phyloP scores from a whole-genome alignment of 2,888 invertebrate species.

The Seladonia tumulorum region DNA sequence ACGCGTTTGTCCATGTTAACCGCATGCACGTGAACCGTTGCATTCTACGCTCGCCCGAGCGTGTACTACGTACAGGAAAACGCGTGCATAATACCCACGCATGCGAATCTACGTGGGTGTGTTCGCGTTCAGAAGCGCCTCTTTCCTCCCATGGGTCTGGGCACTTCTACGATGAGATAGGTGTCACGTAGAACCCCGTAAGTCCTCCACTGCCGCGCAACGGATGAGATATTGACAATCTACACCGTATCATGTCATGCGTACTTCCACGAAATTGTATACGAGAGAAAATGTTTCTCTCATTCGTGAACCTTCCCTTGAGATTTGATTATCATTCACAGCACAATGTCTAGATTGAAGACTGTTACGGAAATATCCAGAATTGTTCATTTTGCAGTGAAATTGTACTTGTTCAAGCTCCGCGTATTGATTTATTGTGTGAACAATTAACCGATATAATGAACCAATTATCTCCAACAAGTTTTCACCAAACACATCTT shows the following conservation, averaged over 20 bases:
- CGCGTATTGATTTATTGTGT: neutral
- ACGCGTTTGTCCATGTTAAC: conserved; percentile 26
- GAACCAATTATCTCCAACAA: too few relatives aligned
- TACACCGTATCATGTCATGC: neutral
- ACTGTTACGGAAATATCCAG: neutral
- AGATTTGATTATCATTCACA: neutral
- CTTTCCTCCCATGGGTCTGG: neutral
- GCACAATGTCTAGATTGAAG: neutral
- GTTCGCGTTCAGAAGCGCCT: conserved; percentile 26
- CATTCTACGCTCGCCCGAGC: conserved; percentile 38
- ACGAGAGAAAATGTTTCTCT: neutral
- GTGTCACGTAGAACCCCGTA: neutral
- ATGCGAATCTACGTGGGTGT: conserved; percentile 59
- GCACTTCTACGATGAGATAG: neutral
- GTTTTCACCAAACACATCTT: too few relatives aligned
- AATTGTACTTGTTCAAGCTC: neutral
- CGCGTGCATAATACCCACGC: conserved; percentile 54
- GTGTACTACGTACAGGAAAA: conserved; percentile 32
- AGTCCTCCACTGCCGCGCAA: neutral
- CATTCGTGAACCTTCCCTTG: neutral
- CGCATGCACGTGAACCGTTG: conserved; percentile 50
- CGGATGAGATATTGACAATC: neutral
- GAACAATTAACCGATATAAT: too few relatives aligned
- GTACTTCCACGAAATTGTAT: neutral
- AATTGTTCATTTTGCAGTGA: neutral